Conservation (phyloP, 2,888 invertebrate genomes). For the Cryptophagus acutangulus region DNA sequence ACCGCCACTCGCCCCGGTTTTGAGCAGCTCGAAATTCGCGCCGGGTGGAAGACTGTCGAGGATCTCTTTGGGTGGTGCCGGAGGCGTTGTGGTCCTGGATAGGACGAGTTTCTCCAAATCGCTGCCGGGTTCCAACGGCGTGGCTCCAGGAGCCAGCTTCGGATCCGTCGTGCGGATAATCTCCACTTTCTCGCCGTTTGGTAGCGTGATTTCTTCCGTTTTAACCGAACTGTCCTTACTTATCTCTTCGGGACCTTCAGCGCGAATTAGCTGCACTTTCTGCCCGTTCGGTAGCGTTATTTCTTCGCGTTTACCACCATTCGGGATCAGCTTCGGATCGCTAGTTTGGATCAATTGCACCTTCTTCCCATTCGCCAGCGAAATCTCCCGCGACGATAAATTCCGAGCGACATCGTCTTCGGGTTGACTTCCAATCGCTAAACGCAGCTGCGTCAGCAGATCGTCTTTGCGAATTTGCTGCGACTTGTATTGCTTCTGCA, state of each 20-base stretch:
- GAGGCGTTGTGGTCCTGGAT: slow-evolving; percentile 51
- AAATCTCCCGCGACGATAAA: slow-evolving; percentile 67
- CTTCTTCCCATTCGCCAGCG: slow-evolving; percentile 69
- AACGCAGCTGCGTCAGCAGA: slow-evolving; percentile 67
- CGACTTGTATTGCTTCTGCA: slow-evolving; percentile 45
- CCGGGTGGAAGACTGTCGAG: slow-evolving; percentile 76
- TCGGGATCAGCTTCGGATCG: slow-evolving; percentile 30
- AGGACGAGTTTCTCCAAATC: slow-evolving; percentile 40
- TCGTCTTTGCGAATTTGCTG: slow-evolving; percentile 65
- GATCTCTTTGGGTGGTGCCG: slow-evolving; percentile 61
- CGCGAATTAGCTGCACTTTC: slow-evolving; percentile 65
- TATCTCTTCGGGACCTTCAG: slow-evolving; percentile 64
- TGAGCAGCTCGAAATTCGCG: slow-evolving; percentile 75
- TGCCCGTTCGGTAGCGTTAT: slow-evolving; percentile 68
- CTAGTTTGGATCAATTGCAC: slow-evolving; percentile 58
- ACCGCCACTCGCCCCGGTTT: slow-evolving; percentile 68
- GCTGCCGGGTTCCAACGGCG: slow-evolving; percentile 46
- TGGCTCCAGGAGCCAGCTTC: slow-evolving; percentile 54
- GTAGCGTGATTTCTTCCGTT: slow-evolving; percentile 40
- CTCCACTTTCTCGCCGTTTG: slow-evolving; percentile 43
- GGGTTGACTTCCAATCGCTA: slow-evolving; percentile 65
- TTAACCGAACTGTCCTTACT: slow-evolving; percentile 45
- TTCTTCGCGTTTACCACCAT: slow-evolving; percentile 33
- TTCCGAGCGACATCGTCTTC: slow-evolving; percentile 63
- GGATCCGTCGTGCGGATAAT: slow-evolving; percentile 62